A percentile compares a stretch with the other conserved stretches of the same genome.
phyloP scores from a whole-genome alignment of 92 coral and sea anemone species.

The Pocillopora meandrina region DNA sequence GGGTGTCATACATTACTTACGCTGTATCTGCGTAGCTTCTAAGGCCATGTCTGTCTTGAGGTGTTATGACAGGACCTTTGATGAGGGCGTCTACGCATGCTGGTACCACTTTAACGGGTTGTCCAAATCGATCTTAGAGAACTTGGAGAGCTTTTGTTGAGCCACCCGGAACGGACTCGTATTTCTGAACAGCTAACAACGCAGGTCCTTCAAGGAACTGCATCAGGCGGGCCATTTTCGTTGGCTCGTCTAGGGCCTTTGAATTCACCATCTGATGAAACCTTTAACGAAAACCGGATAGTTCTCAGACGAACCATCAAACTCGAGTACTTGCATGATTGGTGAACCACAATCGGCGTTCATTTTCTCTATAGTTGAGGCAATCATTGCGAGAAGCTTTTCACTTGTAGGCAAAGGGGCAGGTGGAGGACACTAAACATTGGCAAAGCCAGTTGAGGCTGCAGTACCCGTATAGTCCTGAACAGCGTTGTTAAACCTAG shows the following conservation, averaged over 20 bases:
- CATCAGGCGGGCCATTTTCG: slow-evolving; percentile 65
- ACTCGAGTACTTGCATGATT: slow-evolving; percentile 44
- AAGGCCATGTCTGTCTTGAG: not conserved
- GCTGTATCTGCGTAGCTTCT: not conserved
- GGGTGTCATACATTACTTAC: slow-evolving; percentile 54
- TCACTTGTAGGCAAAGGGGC: slow-evolving; percentile 8
- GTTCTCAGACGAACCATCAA: slow-evolving; percentile 66
- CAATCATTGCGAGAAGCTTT: slow-evolving; percentile 30
- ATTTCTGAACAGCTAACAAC: slow-evolving; percentile 54
- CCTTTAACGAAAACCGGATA: slow-evolving; percentile 54
- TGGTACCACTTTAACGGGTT: slow-evolving; percentile 57
- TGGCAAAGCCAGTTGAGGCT: not conserved
- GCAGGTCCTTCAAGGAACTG: slow-evolving; percentile 72
- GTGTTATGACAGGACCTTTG: slow-evolving; percentile 47
- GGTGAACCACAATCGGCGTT: slow-evolving; percentile 58
- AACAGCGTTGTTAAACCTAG: not conserved
- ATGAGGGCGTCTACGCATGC: slow-evolving; percentile 58
- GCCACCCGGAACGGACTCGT: slow-evolving; percentile 65
- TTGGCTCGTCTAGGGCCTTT: slow-evolving; percentile 61
- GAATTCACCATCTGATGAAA: slow-evolving; percentile 57
- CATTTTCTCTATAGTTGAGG: slow-evolving; percentile 54
- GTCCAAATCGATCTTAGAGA: slow-evolving; percentile 44
- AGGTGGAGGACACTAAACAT: not conserved
- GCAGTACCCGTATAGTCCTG: not conserved
- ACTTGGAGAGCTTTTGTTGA: slow-evolving; percentile 47